Evolutionary conservation across 1,140 invertebrate species (phyloP), one percentile per base, ranked within the genome.

Genomic region (Drosophila malerkotliana): DNA sequence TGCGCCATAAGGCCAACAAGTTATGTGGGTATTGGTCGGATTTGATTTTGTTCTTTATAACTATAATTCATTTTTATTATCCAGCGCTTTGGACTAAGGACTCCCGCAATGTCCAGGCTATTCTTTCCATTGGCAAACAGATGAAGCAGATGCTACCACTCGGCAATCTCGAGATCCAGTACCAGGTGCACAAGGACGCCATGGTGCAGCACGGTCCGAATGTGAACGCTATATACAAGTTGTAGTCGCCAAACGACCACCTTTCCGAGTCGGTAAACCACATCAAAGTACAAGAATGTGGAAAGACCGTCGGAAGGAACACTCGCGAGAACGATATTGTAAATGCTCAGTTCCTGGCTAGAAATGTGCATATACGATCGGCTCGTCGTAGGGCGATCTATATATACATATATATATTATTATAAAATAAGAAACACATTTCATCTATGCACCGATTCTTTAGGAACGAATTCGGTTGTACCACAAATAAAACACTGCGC

Each of bases 1-100:
- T 99, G 72, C 95, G 98, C 93, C 92, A 93, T 64, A 99, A 98
- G 92, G 94, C 95, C 69, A 98, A 99, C 93, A 99, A 99, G 94
- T 95, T 99, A 63, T 88, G 90, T 91, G 68, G 79, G 91, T 88
- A 47, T 44, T 5, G 3, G 10, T 0, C 1, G 15, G 21, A 1
- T 14, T 5, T 1, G 32, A 26, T 37, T 5, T 28, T 48, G 7
- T 26, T 30, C 14, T 21, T 21, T 21, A 18, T 69, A 68, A 64
- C 52, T 60, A 34, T 8, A 12, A 1, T 0, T 4, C 0, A 5
- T 59, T 60, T 79, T 91, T 47, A 3, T 1, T 5, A 1, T n/a
- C 4, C 69, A 95, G 94, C 93, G 68, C 92, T 99, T 32, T 99
- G 99, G 99, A 99, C 98, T 49, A 94, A 95, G 49, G 96, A 99